phyloP scores from a whole-genome alignment of 2,888 invertebrate species.

The Drosophila buzzatii region DNA sequence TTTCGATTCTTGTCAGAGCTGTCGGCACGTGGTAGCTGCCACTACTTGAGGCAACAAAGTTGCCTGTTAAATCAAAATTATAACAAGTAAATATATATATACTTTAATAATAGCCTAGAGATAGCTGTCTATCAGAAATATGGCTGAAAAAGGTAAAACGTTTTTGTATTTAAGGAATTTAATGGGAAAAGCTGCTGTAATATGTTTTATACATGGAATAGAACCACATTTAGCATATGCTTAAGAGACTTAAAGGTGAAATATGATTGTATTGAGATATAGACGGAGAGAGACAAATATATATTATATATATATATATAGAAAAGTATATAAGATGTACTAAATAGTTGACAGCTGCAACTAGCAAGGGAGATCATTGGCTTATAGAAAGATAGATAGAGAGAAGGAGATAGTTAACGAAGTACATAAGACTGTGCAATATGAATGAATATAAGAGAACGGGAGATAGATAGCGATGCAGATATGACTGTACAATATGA shows the following conservation, averaged over 20 bases:
- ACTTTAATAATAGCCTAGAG: not conserved
- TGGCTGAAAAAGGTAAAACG: not conserved
- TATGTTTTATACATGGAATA: too few relatives aligned
- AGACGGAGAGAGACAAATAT: too few relatives aligned
- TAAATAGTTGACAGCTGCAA: too few relatives aligned
- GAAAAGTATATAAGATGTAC: too few relatives aligned
- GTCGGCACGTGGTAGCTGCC: slow-evolving; percentile 30
- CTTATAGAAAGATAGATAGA: too few relatives aligned
- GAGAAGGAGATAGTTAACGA: not conserved
- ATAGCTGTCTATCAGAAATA: not conserved
- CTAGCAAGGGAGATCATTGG: too few relatives aligned
- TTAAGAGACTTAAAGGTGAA: too few relatives aligned
- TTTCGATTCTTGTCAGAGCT: slow-evolving; percentile 39
- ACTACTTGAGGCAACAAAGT: not conserved
- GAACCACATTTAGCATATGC: too few relatives aligned
- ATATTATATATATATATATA: too few relatives aligned
- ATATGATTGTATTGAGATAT: too few relatives aligned
- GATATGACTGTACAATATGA: not conserved
- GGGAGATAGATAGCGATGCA: not conserved
- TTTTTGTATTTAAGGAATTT: not conserved
- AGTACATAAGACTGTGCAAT: too few relatives aligned
- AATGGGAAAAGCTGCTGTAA: not conserved
- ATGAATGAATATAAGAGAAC: not conserved
- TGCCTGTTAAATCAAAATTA: not conserved
- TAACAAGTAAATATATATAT: not conserved